A percentile compares a stretch with the other conserved stretches of the same genome.
Evolutionary conservation across 2,888 invertebrate species (phyloP).

Genomic region (Xestobium rufovillosum): DNA sequence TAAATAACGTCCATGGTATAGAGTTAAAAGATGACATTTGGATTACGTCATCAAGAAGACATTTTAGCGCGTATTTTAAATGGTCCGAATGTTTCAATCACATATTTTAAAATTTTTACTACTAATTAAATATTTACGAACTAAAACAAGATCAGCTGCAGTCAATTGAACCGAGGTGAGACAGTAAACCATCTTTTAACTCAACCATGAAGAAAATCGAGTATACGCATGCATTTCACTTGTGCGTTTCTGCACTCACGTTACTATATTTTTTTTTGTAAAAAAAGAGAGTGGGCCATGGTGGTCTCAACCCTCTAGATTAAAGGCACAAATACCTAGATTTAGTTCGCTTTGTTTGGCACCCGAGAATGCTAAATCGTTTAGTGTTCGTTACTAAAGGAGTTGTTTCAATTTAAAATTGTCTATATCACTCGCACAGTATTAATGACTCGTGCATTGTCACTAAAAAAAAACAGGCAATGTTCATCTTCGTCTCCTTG

Average conservation of each 20-base stretch:
- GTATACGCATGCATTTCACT: conserved; percentile 17
- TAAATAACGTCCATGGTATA: conserved; percentile 25
- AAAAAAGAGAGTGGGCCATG: too few relatives aligned
- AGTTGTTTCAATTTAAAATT: conserved; percentile 34
- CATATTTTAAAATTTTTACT: too few relatives aligned
- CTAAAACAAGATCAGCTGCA: too few relatives aligned
- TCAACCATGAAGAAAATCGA: too few relatives aligned
- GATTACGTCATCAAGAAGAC: too few relatives aligned
- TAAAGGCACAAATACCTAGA: conserved; percentile 43
- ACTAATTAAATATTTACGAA: too few relatives aligned
- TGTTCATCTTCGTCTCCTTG: conserved; percentile 60
- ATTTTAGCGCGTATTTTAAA: too few relatives aligned
- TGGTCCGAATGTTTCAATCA: too few relatives aligned
- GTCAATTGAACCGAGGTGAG: too few relatives aligned
- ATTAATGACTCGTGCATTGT: conserved; percentile 33
- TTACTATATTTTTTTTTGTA: too few relatives aligned
- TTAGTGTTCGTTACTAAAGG: conserved; percentile 35
- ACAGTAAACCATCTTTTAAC: too few relatives aligned
- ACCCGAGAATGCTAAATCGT: conserved; percentile 42
- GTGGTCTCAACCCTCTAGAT: conserved; percentile 20
- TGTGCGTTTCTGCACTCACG: conserved; percentile 7
- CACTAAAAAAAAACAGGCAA: conserved; percentile 29
- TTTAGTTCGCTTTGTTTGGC: conserved; percentile 43
- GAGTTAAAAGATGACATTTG: too few relatives aligned
- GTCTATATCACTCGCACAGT: conserved; percentile 40